phyloP scores from a whole-genome alignment of 1,140 invertebrate genomes.

The Zaprionus taronus region DNA sequence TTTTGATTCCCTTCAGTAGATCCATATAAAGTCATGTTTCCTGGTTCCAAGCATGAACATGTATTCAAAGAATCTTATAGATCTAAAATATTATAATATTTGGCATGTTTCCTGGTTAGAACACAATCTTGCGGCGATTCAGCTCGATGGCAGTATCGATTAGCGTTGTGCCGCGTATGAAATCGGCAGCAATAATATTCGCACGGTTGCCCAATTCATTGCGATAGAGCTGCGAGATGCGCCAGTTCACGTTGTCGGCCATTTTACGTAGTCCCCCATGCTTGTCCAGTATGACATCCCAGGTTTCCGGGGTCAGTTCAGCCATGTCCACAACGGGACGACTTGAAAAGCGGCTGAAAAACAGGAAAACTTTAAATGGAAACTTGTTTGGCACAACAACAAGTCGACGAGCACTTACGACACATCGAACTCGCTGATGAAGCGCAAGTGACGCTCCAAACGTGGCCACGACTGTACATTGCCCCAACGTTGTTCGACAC shows the following conservation, averaged over 20 bases:
- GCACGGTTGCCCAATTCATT: constrained; percentile 85
- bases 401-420: constrained; percentile 52
- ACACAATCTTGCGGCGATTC: constrained; percentile 81
- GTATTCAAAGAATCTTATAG: neutral
- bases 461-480: constrained; percentile 85
- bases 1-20: neutral
- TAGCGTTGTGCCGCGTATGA: constrained; percentile 86
- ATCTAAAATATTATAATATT: neutral
- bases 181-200: constrained; percentile 88
- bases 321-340: constrained; percentile 87
- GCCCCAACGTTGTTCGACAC: constrained; percentile 87
- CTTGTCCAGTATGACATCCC: constrained; percentile 85
- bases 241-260: constrained; percentile 86
- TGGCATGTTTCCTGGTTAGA: constrained; percentile 2
- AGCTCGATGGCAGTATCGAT: constrained; percentile 86
- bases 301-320: constrained; percentile 87
- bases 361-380: neutral
- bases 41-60: neutral
- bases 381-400: neutral
- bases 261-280: constrained; percentile 86
- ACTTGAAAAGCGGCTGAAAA: constrained; percentile 70
- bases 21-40: neutral
- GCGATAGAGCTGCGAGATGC: constrained; percentile 86
- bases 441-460: constrained; percentile 84
- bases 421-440: constrained; percentile 67